phyloP scores from a whole-genome alignment of 1,140 invertebrate species.

The Cotesia chilonis region DNA sequence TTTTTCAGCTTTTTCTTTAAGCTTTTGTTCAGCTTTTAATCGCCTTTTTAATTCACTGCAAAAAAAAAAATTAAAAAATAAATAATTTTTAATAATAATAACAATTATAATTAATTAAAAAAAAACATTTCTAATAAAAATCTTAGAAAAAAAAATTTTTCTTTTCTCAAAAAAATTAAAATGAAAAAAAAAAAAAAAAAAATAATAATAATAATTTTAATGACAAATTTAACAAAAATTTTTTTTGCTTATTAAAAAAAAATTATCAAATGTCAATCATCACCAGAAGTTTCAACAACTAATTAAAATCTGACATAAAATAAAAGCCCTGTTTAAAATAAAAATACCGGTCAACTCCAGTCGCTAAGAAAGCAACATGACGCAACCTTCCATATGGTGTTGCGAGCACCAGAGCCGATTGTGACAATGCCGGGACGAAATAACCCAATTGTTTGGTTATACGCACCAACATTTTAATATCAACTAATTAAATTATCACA shows the following conservation, averaged over 20 bases:
- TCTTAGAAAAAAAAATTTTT: conserved; percentile 33
- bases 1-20: conserved; percentile 92
- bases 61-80: conserved; percentile 48
- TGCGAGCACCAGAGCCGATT: conserved; percentile 19
- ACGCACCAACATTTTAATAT: conserved; percentile 48
- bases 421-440: conserved; percentile 39
- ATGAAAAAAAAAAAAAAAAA: no score
- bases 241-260: no score
- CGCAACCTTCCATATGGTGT: conserved; percentile 46
- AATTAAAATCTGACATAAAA: no score
- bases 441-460: conserved; percentile 47
- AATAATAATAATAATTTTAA: no score
- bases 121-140: conserved; percentile 3
- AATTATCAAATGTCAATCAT: no score
- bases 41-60: conserved; percentile 91
- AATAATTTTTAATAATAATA: neutral
- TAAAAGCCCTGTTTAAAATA: no score
- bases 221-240: no score
- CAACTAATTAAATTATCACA: conserved; percentile 1
- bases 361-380: conserved; percentile 45
- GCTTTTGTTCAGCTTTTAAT: conserved; percentile 91
- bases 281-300: no score
- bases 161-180: no score
- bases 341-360: conserved; percentile 37
- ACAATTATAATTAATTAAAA: conserved; percentile 15